phyloP scores from a whole-genome alignment of 2,888 invertebrate species.

The Lithophane ornitopus region DNA sequence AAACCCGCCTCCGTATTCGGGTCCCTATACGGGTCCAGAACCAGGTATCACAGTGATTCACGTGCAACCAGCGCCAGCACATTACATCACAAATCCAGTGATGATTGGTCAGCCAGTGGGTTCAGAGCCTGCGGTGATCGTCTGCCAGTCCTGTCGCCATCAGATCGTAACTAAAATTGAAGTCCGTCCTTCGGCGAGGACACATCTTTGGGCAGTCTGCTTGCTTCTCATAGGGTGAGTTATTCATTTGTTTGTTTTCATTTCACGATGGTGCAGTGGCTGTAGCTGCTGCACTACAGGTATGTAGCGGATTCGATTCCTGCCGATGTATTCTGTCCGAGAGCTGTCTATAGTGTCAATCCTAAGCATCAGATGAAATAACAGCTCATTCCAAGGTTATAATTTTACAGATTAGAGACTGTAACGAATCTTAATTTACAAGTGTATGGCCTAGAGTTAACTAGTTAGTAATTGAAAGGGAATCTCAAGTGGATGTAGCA shows the following conservation, averaged over 20 bases:
- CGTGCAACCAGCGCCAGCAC: constrained; percentile 40
- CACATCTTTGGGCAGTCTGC: constrained; percentile 55
- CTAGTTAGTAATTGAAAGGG: no score
- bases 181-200: constrained; percentile 23
- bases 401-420: no score
- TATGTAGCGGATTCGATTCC: background rate
- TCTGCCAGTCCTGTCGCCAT: constrained; percentile 87
- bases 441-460: no score
- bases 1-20: constrained; percentile 48
- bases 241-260: background rate
- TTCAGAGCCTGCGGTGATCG: constrained; percentile 79
- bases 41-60: constrained; percentile 37
- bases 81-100: constrained; percentile 24
- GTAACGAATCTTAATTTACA: no score
- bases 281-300: background rate
- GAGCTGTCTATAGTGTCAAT: no score
- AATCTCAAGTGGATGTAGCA: no score
- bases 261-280: background rate
- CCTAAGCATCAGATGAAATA: no score
- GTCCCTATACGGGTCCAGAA: constrained; percentile 3
- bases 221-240: constrained; percentile 53
- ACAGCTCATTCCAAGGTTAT: no score
- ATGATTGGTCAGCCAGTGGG: constrained; percentile 72
- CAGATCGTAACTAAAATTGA: constrained; percentile 69
- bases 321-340: no score